phyloP scores from a whole-genome alignment of 2,888 invertebrate species.

The Megamerina dolium region DNA sequence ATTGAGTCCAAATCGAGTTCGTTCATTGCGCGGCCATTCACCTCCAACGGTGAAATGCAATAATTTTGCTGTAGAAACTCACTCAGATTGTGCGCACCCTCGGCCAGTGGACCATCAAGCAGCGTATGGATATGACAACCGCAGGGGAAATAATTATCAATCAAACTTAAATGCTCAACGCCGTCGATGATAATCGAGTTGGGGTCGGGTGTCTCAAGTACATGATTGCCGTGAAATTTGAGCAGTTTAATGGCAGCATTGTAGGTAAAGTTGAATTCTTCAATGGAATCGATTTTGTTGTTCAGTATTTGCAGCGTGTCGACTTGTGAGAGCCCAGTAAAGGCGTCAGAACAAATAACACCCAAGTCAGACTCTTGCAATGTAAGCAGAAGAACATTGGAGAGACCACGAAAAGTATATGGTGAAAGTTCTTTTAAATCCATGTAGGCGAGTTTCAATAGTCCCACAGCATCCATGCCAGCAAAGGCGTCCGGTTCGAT shows the following conservation, averaged over 20 bases:
- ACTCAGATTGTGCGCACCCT: constrained; percentile 55
- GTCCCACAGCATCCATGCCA: constrained; percentile 74
- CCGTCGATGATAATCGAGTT: constrained; percentile 64
- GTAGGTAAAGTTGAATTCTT: constrained; percentile 64
- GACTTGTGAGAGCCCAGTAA: constrained; percentile 68
- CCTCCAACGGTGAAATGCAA: constrained; percentile 80
- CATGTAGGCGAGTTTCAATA: constrained; percentile 77
- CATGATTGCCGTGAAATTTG: constrained; percentile 76
- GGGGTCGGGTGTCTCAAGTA: constrained; percentile 66
- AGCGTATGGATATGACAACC: constrained; percentile 78
- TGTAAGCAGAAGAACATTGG: constrained; percentile 67
- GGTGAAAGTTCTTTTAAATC: constrained; percentile 66
- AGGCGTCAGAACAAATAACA: constrained; percentile 66
- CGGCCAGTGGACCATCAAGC: constrained; percentile 67
- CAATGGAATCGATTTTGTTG: constrained; percentile 78
- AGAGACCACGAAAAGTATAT: constrained; percentile 70
- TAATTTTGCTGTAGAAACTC: constrained; percentile 71
- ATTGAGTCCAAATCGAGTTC: constrained; percentile 61
- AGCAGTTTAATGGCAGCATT: constrained; percentile 67
- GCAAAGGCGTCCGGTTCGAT: constrained; percentile 77
- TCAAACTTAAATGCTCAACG: constrained; percentile 66
- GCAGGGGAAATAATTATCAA: constrained; percentile 79
- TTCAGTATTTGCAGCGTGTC: constrained; percentile 70
- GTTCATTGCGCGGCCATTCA: constrained; percentile 71
- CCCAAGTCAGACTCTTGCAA: constrained; percentile 80